Conservation (phyloP, 2,113 vertebrate genomes). For the Xiphorhynchus elegans region DNA sequence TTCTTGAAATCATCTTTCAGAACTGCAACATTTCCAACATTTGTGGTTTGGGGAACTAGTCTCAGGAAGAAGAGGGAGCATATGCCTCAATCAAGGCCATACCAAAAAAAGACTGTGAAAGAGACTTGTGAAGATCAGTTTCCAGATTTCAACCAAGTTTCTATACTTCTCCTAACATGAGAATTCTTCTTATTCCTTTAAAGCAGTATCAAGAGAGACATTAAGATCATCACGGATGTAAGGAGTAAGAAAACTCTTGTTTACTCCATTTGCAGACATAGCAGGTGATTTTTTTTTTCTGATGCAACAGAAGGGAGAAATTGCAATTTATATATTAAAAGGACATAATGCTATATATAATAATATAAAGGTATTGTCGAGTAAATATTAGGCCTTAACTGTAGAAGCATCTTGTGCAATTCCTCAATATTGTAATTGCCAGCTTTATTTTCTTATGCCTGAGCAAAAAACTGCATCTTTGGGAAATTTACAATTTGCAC, state of each 20-base stretch:
- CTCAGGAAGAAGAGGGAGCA: neutral
- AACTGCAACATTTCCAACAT: neutral
- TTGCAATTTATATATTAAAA: neutral
- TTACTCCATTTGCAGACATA: neutral
- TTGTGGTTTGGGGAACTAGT: neutral
- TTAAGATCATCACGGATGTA: neutral
- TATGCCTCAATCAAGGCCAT: neutral
- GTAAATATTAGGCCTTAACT: slow-evolving; percentile 5
- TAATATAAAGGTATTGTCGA: slow-evolving; percentile 31
- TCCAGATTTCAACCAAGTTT: neutral
- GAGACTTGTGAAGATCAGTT: neutral
- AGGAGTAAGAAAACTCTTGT: neutral
- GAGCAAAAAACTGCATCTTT: slow-evolving; percentile 41
- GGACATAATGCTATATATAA: neutral
- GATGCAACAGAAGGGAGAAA: neutral
- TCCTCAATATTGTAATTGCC: slow-evolving; percentile 61
- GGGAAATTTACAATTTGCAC: slow-evolving; percentile 79
- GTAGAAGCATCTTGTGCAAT: neutral
- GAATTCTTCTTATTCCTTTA: neutral
- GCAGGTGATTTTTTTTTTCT: neutral
- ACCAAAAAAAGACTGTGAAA: neutral
- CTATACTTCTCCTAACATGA: neutral
- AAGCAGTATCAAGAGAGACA: neutral
- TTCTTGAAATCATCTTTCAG: neutral
- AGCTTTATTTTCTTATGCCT: slow-evolving; percentile 68